These are phyloP conservation scores for Ambastaia sidthimunki DNA, from an alignment of 2,797 vertebrate species.

Conservation along the genomic window DNA sequence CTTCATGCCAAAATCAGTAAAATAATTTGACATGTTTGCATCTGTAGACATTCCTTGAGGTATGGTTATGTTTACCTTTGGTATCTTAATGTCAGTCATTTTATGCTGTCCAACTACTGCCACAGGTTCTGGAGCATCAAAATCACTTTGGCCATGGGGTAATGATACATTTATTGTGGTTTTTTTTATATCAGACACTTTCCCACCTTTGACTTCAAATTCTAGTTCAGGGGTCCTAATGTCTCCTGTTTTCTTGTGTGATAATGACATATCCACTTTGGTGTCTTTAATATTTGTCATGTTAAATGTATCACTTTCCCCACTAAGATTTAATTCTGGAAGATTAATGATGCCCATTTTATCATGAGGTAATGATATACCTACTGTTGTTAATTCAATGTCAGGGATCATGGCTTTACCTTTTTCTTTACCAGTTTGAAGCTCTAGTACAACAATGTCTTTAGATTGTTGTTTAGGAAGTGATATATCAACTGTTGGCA, in stretches of 20 bases:
- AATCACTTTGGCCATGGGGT: background rate
- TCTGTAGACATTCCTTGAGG: constrained; percentile 47
- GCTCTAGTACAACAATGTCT: background rate
- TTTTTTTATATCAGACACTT: constrained; percentile 52
- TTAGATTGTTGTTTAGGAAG: background rate
- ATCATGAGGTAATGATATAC: constrained; percentile 66
- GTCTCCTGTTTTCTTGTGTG: constrained; percentile 62
- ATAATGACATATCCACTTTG: constrained; percentile 67
- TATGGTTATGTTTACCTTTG: constrained; percentile 66
- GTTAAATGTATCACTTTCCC: constrained; percentile 46
- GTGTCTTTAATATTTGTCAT: constrained; percentile 63
- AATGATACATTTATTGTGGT: constrained; percentile 26
- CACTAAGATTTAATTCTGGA: constrained; percentile 49
- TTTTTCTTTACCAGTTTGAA: background rate
- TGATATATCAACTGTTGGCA: background rate
- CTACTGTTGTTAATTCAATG: constrained; percentile 59
- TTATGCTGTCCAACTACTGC: constrained; percentile 57
- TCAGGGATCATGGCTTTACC: constrained; percentile 18
- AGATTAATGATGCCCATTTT: constrained; percentile 32
- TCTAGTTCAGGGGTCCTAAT: constrained; percentile 50
- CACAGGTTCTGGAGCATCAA: constrained; percentile 18
- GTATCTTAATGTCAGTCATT: constrained; percentile 64
- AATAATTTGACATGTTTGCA: background rate
- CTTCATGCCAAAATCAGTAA: background rate
- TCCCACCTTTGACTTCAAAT: constrained; percentile 43